phyloP scores from a whole-genome alignment of 2,888 invertebrate species.

The Ganaspis brasiliensis region DNA sequence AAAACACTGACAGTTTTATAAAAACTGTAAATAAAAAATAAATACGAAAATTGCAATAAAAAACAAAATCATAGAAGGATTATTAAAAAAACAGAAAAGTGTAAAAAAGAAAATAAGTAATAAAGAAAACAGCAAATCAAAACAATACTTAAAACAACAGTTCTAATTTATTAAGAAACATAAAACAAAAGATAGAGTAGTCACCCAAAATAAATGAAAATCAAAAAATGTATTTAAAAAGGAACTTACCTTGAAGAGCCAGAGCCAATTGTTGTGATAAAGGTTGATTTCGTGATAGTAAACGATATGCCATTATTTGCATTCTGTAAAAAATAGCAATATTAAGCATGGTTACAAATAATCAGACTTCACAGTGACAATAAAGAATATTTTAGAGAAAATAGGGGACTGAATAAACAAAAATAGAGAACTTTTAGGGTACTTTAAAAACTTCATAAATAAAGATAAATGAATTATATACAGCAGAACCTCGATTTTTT shows the following conservation, averaged over 20 bases:
- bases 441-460: too few relatives aligned
- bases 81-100: too few relatives aligned
- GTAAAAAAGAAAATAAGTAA: slow-evolving; percentile 34
- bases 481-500: too few relatives aligned
- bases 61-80: too few relatives aligned
- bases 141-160: too few relatives aligned
- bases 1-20: too few relatives aligned
- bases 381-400: too few relatives aligned
- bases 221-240: slow-evolving; percentile 13
- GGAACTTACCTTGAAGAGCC: slow-evolving; percentile 84
- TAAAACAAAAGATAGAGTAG: slow-evolving; percentile 72
- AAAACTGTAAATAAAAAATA: too few relatives aligned
- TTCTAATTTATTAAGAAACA: not conserved
- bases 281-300: slow-evolving; percentile 95
- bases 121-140: slow-evolving; percentile 3
- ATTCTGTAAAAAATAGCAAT: slow-evolving; percentile 81
- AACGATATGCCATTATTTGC: slow-evolving; percentile 97
- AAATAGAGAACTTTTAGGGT: too few relatives aligned
- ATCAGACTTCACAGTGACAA: not conserved
- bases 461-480: too few relatives aligned
- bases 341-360: not conserved
- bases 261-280: slow-evolving; percentile 89
- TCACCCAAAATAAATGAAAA: slow-evolving; percentile 64
- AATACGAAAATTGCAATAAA: too few relatives aligned
- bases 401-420: too few relatives aligned